A percentile compares a stretch with the other conserved stretches of the same genome.
phyloP scores from a whole-genome alignment of 2,113 vertebrate species.

The Ceratotherium simum region DNA sequence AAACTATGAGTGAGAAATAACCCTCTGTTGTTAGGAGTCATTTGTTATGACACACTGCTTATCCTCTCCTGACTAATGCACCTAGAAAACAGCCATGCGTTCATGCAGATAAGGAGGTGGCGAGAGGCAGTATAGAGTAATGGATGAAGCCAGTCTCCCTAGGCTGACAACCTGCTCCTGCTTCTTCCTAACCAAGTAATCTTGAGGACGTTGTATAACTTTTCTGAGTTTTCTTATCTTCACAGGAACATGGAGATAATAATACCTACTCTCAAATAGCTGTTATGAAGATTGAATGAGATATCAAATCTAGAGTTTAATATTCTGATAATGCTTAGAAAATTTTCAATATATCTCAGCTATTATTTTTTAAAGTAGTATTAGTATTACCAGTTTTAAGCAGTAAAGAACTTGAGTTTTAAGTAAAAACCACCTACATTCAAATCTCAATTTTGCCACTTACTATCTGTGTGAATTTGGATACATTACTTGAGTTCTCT shows the following conservation, averaged over 20 bases:
- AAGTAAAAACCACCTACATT: not conserved
- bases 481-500: not conserved
- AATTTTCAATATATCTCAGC: not conserved
- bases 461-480: not conserved
- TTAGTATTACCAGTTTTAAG: not conserved
- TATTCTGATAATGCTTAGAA: not conserved
- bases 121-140: not conserved
- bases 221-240: not conserved
- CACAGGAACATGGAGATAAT: not conserved
- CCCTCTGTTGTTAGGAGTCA: not conserved
- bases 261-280: not conserved
- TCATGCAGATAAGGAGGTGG: not conserved
- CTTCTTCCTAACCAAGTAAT: not conserved
- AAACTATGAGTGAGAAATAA: not conserved
- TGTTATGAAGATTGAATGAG: not conserved
- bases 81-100: not conserved
- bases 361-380: not conserved
- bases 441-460: not conserved
- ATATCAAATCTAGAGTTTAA: not conserved
- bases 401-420: constrained; percentile 8
- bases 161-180: not conserved
- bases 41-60: not conserved
- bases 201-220: not conserved
- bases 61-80: not conserved
- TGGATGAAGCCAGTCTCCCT: not conserved